These are phyloP conservation scores for Griposia aprilina DNA, from an alignment of 2,888 invertebrate species.

Conservation along the genomic window DNA sequence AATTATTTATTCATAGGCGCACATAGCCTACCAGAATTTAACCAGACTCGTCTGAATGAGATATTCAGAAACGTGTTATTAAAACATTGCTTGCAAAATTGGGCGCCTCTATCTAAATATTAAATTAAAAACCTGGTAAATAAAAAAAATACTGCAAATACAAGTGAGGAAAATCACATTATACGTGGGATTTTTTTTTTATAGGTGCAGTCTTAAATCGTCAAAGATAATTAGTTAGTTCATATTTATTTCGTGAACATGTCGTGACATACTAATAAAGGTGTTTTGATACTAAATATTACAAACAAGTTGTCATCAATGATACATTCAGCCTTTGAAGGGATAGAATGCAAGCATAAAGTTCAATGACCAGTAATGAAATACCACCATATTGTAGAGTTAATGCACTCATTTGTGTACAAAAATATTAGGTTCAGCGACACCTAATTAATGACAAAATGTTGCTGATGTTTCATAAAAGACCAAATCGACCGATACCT, in stretches of 20 bases:
- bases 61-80: neutral
- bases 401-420: slow-evolving; percentile 31
- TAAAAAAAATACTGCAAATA: too few relatives aligned
- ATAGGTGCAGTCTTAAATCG: neutral
- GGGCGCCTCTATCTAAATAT: neutral
- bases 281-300: slow-evolving; percentile 11
- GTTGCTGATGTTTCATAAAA: slow-evolving; percentile 10
- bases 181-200: neutral
- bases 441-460: slow-evolving; percentile 27
- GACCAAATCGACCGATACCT: neutral
- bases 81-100: neutral
- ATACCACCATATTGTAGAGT: neutral
- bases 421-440: slow-evolving; percentile 31
- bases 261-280: slow-evolving; percentile 15
- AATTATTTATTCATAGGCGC: slow-evolving; percentile 8
- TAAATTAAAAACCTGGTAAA: too few relatives aligned
- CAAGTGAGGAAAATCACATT: neutral
- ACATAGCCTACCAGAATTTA: neutral
- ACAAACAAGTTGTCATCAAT: slow-evolving; percentile 6
- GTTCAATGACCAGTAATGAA: slow-evolving; percentile 28
- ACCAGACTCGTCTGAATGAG: neutral
- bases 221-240: neutral
- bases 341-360: slow-evolving; percentile 11
- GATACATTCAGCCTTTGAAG: slow-evolving; percentile 13
- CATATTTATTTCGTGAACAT: neutral